A percentile compares a stretch with the other conserved stretches of the same genome.
phyloP scores from a whole-genome alignment of 2,888 invertebrate genomes.

The Mythimna vitellina region DNA sequence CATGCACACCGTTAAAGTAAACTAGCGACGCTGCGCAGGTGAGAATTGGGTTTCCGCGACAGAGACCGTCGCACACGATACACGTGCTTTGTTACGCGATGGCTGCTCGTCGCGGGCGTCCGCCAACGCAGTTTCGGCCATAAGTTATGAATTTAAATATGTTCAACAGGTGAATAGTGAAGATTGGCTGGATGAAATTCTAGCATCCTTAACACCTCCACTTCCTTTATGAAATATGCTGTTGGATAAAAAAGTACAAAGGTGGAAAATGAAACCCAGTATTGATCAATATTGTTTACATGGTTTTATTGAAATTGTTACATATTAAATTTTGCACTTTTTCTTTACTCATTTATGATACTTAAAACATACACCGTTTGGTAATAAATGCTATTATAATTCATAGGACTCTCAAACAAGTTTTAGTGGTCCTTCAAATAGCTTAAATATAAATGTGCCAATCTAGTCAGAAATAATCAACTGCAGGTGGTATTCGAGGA shows the following conservation, averaged over 20 bases:
- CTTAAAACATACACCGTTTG: slow-evolving; percentile 89
- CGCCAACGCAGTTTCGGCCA: too few species aligned
- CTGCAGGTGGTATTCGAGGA: slow-evolving; percentile 66
- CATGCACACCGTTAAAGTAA: too few species aligned
- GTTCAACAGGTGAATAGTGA: slow-evolving; percentile 80
- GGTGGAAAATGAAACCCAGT: slow-evolving; percentile 75
- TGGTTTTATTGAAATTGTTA: slow-evolving; percentile 90
- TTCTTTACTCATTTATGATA: slow-evolving; percentile 85
- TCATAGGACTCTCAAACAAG: slow-evolving; percentile 82
- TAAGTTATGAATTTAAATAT: slow-evolving; percentile 41
- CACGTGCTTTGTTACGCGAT: too few species aligned
- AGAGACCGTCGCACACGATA: too few species aligned
- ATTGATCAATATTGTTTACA: slow-evolving; percentile 87
- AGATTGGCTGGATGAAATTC: slow-evolving; percentile 76
- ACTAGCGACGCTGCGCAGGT: too few species aligned
- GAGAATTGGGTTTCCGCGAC: too few species aligned
- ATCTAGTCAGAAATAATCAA: slow-evolving; percentile 69
- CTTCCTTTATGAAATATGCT: slow-evolving; percentile 71
- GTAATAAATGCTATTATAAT: slow-evolving; percentile 90
- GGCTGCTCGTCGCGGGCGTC: too few species aligned
- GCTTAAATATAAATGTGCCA: slow-evolving; percentile 78
- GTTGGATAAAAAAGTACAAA: slow-evolving; percentile 30
- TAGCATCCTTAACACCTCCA: slow-evolving; percentile 65
- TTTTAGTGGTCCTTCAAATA: slow-evolving; percentile 84
- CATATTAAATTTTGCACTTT: slow-evolving; percentile 90